phyloP scores from a whole-genome alignment of 1,140 invertebrate species.

The Heliconius hewitsoni region DNA sequence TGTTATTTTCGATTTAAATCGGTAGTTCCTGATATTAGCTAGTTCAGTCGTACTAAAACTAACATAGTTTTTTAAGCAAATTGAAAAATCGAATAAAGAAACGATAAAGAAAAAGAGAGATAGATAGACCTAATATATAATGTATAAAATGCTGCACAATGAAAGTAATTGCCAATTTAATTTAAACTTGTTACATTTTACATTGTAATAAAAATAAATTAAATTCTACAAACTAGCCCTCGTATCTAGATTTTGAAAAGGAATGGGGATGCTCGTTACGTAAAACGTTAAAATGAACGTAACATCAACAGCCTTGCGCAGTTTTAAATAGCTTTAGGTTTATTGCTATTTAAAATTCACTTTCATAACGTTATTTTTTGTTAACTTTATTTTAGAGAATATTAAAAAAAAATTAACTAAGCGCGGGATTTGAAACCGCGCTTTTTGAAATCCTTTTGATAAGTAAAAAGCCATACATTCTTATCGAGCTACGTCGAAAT shows the following conservation, averaged over 20 bases:
- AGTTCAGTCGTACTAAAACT: too few species aligned
- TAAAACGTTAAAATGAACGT: background rate
- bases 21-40: too few species aligned
- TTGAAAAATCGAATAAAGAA: too few species aligned
- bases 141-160: background rate
- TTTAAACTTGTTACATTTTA: conserved; percentile 3
- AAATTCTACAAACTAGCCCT: background rate
- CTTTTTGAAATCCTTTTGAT: too few species aligned
- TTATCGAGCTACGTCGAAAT: too few species aligned
- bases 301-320: background rate
- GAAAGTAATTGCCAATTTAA: too few species aligned
- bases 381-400: background rate
- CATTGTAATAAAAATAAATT: conserved; percentile 22
- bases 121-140: too few species aligned
- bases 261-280: background rate
- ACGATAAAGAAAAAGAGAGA: background rate
- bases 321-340: conserved; percentile 4
- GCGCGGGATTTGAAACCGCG: too few species aligned
- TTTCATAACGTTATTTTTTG: background rate
- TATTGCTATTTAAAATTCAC: background rate
- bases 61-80: too few species aligned
- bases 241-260: background rate
- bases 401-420: too few species aligned
- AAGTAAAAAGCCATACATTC: too few species aligned
- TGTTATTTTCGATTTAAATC: too few species aligned